A percentile compares a stretch with the other conserved stretches of the same genome.
phyloP scores from a whole-genome alignment of 2,797 vertebrate genomes.

The Tarsius wallacei region DNA sequence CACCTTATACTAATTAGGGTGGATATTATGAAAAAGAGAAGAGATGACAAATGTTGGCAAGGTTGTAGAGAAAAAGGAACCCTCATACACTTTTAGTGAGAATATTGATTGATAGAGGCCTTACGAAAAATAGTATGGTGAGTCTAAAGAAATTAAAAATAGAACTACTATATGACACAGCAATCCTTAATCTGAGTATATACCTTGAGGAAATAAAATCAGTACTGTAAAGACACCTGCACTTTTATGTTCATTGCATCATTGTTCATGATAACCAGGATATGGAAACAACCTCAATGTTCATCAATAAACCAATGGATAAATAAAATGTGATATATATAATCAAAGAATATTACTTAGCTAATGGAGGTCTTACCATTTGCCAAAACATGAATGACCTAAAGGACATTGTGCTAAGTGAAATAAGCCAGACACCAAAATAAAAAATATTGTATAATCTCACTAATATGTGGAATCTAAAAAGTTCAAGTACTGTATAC shows the following conservation, averaged over 20 bases:
- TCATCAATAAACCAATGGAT: neutral
- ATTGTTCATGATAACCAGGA: neutral
- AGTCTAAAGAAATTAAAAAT: neutral
- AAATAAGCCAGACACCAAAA: neutral
- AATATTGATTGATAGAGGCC: neutral
- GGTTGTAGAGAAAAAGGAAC: neutral
- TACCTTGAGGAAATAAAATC: neutral
- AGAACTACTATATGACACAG: neutral
- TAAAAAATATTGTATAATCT: neutral
- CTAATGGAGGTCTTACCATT: neutral
- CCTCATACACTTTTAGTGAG: rapidly evolving
- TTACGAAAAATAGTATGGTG: neutral
- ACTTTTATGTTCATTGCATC: neutral
- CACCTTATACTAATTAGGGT: neutral
- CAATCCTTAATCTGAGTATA: neutral
- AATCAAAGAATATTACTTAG: neutral
- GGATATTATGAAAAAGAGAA: neutral
- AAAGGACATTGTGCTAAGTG: neutral
- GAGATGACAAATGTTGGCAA: neutral
- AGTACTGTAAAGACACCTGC: neutral
- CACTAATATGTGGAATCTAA: neutral
- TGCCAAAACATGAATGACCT: neutral
- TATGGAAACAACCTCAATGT: neutral
- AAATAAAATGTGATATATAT: neutral
- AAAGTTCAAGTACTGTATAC: neutral